Evolutionary conservation across 2,797 vertebrate species (phyloP), one percentile per base, ranked within the genome.

Genomic region (Lepidocolaptes lacrymiger): DNA sequence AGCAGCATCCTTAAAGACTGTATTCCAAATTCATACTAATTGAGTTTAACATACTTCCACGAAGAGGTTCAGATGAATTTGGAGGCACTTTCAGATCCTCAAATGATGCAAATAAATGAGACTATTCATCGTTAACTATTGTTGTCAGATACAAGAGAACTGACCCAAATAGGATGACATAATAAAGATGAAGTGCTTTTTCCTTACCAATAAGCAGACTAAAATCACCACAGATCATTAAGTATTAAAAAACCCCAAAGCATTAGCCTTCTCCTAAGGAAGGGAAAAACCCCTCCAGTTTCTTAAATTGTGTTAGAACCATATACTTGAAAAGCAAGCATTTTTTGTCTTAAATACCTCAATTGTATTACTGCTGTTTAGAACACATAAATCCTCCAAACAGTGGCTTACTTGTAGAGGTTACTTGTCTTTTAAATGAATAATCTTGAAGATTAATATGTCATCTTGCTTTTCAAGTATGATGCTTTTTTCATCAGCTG

Each of bases 191-290:
- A 92, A 92, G 37, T 8, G 34, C 43, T 81, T 7, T 20, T 91
- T 63, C 59, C 46, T 89, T 43, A 89, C 14, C 34, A 76, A 4
- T n/a, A 74, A 67, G 48, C 32, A 68, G 55, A 46, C 23, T 69
- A 69, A 95, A 92, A 78, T 66, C 48, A 85, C 58, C 71, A 88
- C 26, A 82, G 39, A 79, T 52, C 80, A 86, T 82, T 56, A 89
- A 51, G 26, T 15, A 91, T 20, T 20, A n/a, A 83, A 77, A 36
- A 0, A 1, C 1, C 1, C 1, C 16, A 62, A 61, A 93, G 34
- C 52, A 93, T 46, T 34, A 69, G 22, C 19, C 32, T 14, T 85
- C 43, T 75, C 14, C 32, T 37, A 49, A 80, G 10, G 22, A 54
- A 7, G 9, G 11, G 14, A n/a, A 46, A n/a, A 62, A 30, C 46